Conservation (phyloP, 2,113 vertebrate genomes). For the Leptosomus discolor region DNA sequence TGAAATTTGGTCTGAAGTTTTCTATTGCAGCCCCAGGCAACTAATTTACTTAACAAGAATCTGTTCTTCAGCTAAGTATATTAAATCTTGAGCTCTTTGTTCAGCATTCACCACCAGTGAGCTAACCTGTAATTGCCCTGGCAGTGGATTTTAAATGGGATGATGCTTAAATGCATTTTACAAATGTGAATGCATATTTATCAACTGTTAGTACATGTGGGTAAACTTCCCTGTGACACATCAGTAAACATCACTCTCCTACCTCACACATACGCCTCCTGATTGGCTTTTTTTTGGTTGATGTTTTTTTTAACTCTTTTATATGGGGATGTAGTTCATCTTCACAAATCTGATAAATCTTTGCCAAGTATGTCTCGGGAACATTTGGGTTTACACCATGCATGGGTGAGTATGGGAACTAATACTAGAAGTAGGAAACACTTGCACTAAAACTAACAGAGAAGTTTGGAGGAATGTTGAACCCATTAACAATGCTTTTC, state of each 20-base stretch:
- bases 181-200: neutral
- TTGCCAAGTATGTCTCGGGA: neutral
- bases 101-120: neutral
- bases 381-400: neutral
- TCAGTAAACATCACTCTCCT: neutral
- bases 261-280: neutral
- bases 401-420: neutral
- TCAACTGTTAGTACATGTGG: neutral
- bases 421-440: neutral
- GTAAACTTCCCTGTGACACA: neutral
- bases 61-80: neutral
- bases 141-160: neutral
- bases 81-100: neutral
- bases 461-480: neutral
- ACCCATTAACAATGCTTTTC: neutral
- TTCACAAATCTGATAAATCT: neutral
- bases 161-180: neutral
- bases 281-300: neutral
- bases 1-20: neutral
- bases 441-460: neutral
- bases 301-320: neutral
- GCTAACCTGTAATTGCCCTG: neutral
- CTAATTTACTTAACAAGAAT: neutral
- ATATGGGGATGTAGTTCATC: neutral
- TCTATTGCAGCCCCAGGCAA: neutral